phyloP scores from a whole-genome alignment of 2,113 vertebrate genomes.

The Trogon surrucura region DNA sequence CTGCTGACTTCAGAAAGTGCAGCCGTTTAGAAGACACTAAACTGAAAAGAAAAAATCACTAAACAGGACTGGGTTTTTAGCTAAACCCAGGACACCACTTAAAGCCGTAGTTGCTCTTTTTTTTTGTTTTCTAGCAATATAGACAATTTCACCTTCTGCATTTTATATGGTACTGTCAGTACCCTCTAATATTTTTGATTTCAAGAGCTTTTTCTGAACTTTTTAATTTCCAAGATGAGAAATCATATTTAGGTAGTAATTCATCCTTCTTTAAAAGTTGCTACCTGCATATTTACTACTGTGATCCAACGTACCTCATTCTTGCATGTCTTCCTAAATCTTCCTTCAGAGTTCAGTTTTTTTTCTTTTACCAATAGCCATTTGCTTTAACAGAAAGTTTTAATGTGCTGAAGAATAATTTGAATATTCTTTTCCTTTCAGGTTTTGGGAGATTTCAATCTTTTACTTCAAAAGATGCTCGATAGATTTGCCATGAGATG shows the following conservation, averaged over 20 bases:
- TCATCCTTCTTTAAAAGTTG: slow-evolving; percentile 7
- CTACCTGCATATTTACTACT: background rate
- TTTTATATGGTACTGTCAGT: slow-evolving; percentile 33
- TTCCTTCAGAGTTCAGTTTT: background rate
- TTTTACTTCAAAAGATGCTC: background rate
- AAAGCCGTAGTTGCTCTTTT: slow-evolving; percentile 21
- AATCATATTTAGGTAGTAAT: slow-evolving; percentile 26
- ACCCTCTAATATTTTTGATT: slow-evolving; percentile 46
- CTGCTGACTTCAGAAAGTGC: too few species aligned
- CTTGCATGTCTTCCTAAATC: background rate
- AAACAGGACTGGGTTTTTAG: too few species aligned
- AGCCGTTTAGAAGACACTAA: too few species aligned
- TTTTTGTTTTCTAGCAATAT: slow-evolving; percentile 30
- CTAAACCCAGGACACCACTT: too few species aligned
- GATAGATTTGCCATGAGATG: background rate
- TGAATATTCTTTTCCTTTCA: background rate
- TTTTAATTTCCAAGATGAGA: slow-evolving; percentile 34
- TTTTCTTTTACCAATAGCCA: background rate
- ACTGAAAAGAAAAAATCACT: too few species aligned
- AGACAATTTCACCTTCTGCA: slow-evolving; percentile 39
- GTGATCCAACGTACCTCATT: background rate
- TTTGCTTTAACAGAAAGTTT: background rate
- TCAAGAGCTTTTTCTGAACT: slow-evolving; percentile 22
- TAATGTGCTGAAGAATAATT: background rate
- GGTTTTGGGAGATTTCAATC: background rate